Evolutionary conservation across 2,797 vertebrate species (phyloP), one percentile per base, ranked within the genome.

Genomic region (Galagoides demidoff): DNA sequence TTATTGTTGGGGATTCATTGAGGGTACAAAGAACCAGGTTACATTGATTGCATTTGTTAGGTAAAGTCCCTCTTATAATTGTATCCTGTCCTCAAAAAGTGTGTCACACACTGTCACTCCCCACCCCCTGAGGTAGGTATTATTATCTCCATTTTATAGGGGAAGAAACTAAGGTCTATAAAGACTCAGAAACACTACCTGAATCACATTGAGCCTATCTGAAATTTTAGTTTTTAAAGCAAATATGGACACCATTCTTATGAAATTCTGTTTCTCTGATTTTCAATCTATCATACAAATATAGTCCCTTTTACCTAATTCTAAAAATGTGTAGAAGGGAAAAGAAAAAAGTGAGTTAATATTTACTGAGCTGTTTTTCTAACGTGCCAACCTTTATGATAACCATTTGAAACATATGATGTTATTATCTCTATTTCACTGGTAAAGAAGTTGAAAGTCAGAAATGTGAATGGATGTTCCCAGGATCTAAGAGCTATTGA

Each of bases 391-490:
- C 27, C 16, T 57, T 77, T 43, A 59, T 23, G n/a, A 87, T 57
- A 63, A 90, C 63, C 55, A 83, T 76, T 55, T 84, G 43, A 88
- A 52, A 29, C 31, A 52, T 23, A 45, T 68, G 29, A 73, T 82
- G 59, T 52, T 89, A 85, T 78, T 94, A 78, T 93, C 64, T 74
- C 17, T 27, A 76, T 85, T 64, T 94, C 55, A 68, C 52, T 85
- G 17, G n/a, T 79, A 25, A 89, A 59, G 45, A 96, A 94, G 83
- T 17, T 22, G 16, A 74, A n/a, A 76, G 12, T 86, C 49, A 89
- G n/a, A 83, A 57, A 94, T 61, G 86, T 68, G n/a, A 93, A 88
- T 57, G 59, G 52, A 64, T 94, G 94, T 84, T 61, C 59, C 79
- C 9, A 45, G 23, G 10, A 17, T 83, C 74, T 55, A 76, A n/a